phyloP scores from a whole-genome alignment of 2,113 vertebrate genomes.

The Propithecus coquereli region DNA sequence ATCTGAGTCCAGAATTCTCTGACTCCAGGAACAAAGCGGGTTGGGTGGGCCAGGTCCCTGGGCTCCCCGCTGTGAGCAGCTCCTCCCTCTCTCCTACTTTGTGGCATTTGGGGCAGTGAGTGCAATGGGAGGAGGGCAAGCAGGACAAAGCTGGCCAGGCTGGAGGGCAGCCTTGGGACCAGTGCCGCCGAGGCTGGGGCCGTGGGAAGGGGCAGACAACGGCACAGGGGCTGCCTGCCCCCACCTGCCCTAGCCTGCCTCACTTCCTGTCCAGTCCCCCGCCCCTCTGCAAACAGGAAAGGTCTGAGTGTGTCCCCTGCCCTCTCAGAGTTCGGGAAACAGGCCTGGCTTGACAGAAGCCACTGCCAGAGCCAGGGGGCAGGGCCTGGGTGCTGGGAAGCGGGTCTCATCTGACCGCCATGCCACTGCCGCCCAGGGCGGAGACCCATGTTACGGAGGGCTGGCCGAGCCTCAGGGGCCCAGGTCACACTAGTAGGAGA shows the following conservation, averaged over 20 bases:
- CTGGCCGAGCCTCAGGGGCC: background rate
- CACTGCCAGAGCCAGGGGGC: background rate
- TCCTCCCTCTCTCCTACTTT: background rate
- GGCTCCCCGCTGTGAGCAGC: background rate
- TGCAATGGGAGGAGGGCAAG: background rate
- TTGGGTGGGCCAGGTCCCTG: background rate
- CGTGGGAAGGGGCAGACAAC: background rate
- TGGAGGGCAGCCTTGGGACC: background rate
- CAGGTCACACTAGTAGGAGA: background rate
- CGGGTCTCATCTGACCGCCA: background rate
- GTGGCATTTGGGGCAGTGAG: conserved; percentile 54
- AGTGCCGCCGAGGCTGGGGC: background rate
- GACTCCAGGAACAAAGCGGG: background rate
- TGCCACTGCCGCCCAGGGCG: background rate
- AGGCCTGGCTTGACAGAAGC: background rate
- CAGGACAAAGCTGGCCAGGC: background rate
- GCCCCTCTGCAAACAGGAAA: background rate
- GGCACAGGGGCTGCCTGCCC: background rate
- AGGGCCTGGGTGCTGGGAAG: background rate
- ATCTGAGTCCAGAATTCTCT: background rate
- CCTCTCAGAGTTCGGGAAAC: conserved; percentile 15
- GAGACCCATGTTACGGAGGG: background rate
- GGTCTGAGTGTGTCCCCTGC: background rate
- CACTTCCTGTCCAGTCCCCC: background rate
- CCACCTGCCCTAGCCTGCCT: background rate